These are phyloP conservation scores for Trichogramma pretiosum DNA, from an alignment of 1,140 invertebrate species.

Conservation along the genomic window DNA sequence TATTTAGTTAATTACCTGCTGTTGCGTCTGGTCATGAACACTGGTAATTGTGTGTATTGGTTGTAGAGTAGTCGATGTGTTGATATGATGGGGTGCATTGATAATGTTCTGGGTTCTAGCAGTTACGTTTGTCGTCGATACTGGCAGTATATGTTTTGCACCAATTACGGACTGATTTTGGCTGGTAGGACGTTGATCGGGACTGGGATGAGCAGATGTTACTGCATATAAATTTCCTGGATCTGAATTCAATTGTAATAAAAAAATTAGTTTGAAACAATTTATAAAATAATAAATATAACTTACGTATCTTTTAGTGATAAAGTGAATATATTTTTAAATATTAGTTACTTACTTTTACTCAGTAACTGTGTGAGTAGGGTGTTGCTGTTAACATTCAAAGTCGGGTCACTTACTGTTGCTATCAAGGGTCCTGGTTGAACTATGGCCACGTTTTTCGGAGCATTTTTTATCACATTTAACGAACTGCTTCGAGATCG, in stretches of 20 bases:
- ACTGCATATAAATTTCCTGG: conserved; percentile 34
- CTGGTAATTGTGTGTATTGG: conserved; percentile 34
- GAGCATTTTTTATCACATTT: too few species aligned
- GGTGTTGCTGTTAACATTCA: conserved; percentile 50
- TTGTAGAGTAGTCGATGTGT: conserved; percentile 38
- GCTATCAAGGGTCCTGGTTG: conserved; percentile 47
- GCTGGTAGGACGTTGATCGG: conserved; percentile 29
- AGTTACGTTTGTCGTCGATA: conserved; percentile 28
- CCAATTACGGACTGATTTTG: conserved; percentile 21
- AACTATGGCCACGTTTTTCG: conserved; percentile 37
- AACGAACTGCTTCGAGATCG: conserved; percentile 46
- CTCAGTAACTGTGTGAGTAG: conserved; percentile 59
- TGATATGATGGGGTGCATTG: conserved; percentile 38
- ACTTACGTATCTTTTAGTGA: too few species aligned
- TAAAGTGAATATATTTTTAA: background rate
- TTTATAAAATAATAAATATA: background rate
- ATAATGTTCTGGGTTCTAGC: conserved; percentile 27
- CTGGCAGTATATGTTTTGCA: conserved; percentile 36
- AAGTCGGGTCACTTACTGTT: conserved; percentile 48
- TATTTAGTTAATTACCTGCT: too few species aligned
- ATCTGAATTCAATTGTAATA: conserved; percentile 21
- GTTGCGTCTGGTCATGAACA: conserved; percentile 41
- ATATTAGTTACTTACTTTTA: conserved; percentile 43
- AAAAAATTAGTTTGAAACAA: background rate
- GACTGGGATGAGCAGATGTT: conserved; percentile 25